phyloP scores from a whole-genome alignment of 2,888 invertebrate genomes.

The Synergus japonicus region DNA sequence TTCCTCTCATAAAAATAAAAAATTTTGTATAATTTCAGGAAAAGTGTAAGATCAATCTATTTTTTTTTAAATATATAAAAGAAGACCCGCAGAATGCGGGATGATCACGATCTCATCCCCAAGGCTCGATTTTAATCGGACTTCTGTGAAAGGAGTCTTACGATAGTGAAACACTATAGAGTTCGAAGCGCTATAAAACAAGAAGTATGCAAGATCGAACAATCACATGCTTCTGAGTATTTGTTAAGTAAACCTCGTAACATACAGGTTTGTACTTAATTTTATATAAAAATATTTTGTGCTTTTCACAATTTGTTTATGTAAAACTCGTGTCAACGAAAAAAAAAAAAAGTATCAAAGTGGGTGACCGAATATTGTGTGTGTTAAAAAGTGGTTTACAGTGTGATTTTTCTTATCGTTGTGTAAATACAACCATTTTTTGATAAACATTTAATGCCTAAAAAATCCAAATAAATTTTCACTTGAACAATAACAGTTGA shows the following conservation, averaged over 20 bases:
- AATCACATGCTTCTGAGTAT: slow-evolving; percentile 35
- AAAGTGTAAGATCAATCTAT: background rate
- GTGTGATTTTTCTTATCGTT: background rate
- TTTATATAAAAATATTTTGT: background rate
- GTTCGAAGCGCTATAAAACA: slow-evolving; percentile 31
- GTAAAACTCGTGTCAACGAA: background rate
- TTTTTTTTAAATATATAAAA: background rate
- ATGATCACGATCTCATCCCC: slow-evolving; percentile 11
- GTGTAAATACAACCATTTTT: background rate
- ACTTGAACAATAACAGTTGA: background rate
- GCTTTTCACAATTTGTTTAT: background rate
- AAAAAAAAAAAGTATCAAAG: background rate
- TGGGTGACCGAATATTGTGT: background rate
- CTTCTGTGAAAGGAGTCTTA: slow-evolving; percentile 22
- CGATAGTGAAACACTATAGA: slow-evolving; percentile 29
- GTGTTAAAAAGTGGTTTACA: background rate
- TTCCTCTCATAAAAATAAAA: slow-evolving; percentile 1
- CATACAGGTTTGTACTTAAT: slow-evolving; percentile 7
- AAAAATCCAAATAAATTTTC: background rate
- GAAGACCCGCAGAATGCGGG: slow-evolving; percentile 7
- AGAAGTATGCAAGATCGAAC: slow-evolving; percentile 31
- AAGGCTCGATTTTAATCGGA: slow-evolving; percentile 2
- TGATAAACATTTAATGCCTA: background rate
- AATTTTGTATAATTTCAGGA: slow-evolving; percentile 1
- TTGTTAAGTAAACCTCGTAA: slow-evolving; percentile 35